Percentiles rank a stretch among this genome's conserved stretches.
phyloP scores from a whole-genome alignment of 2,888 invertebrate species.

The Nasonia oneida region DNA sequence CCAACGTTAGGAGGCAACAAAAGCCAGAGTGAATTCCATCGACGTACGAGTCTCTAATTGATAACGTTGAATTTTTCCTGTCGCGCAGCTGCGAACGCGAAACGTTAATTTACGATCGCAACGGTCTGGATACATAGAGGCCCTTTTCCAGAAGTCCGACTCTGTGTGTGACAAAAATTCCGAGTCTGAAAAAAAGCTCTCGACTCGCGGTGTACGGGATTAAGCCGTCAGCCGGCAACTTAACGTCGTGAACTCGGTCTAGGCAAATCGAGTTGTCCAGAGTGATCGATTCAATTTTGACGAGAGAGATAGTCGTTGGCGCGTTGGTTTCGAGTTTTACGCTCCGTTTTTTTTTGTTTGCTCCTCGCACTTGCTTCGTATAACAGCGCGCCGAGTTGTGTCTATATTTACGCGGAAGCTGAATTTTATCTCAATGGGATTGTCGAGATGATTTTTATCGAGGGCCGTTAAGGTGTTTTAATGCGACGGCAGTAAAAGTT shows the following conservation, averaged over 20 bases:
- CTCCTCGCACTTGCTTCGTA: background rate
- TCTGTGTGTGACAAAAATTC: background rate
- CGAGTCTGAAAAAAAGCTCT: slow-evolving; percentile 3
- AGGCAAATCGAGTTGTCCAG: slow-evolving; percentile 30
- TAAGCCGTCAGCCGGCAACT: slow-evolving; percentile 19
- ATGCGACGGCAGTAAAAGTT: background rate
- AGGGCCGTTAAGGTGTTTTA: background rate
- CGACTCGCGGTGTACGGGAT: background rate
- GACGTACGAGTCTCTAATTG: slow-evolving; percentile 2
- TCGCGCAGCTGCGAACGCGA: background rate
- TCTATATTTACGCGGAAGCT: background rate
- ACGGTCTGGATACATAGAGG: no score
- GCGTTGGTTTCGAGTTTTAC: slow-evolving; percentile 1
- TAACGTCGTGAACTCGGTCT: slow-evolving; percentile 38
- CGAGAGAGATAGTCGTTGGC: background rate
- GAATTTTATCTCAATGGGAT: background rate
- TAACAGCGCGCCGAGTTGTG: background rate
- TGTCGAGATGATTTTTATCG: slow-evolving; percentile 11
- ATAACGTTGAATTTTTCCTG: background rate
- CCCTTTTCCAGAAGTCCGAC: background rate
- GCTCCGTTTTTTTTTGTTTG: background rate
- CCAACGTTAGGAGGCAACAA: background rate
- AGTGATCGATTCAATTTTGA: slow-evolving; percentile 48
- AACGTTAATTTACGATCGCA: slow-evolving; percentile 10
- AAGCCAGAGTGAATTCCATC: background rate